phyloP scores from a whole-genome alignment of 2,113 vertebrate genomes.

The Bettongia penicillata region DNA sequence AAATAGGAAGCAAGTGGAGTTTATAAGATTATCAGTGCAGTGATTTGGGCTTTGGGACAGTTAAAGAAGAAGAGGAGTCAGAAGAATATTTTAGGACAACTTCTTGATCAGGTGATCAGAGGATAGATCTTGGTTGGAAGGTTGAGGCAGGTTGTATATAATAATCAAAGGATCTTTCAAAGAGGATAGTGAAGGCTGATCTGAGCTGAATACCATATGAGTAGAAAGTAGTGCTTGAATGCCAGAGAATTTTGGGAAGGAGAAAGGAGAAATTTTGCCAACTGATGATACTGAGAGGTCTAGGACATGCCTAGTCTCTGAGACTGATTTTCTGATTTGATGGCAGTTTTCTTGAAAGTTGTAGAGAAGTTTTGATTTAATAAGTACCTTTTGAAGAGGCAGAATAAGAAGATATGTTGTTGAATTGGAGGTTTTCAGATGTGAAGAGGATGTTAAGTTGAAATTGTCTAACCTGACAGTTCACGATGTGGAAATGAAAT shows the following conservation, averaged over 20 bases:
- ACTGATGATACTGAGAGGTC: not conserved
- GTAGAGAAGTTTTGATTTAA: not conserved
- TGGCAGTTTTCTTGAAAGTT: not conserved
- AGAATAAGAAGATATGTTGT: not conserved
- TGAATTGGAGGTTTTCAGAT: not conserved
- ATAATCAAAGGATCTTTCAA: not conserved
- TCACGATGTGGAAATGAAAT: not conserved
- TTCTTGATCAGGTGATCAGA: not conserved
- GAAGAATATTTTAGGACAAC: not conserved
- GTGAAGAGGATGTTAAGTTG: not conserved
- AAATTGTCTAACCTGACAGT: not conserved
- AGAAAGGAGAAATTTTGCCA: not conserved
- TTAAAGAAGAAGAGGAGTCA: not conserved
- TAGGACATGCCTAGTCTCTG: not conserved
- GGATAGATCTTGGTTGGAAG: not conserved
- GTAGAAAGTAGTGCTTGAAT: not conserved
- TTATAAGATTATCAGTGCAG: not conserved
- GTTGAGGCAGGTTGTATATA: not conserved
- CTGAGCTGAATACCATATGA: not conserved
- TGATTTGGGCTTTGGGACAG: not conserved
- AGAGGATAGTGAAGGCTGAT: not conserved
- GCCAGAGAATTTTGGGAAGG: not conserved
- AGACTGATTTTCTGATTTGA: not conserved
- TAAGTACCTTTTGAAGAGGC: not conserved
- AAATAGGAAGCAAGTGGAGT: not conserved